These are phyloP conservation scores for Beris chalybata DNA, from an alignment of 2,888 invertebrate species.

Conservation along the genomic window DNA sequence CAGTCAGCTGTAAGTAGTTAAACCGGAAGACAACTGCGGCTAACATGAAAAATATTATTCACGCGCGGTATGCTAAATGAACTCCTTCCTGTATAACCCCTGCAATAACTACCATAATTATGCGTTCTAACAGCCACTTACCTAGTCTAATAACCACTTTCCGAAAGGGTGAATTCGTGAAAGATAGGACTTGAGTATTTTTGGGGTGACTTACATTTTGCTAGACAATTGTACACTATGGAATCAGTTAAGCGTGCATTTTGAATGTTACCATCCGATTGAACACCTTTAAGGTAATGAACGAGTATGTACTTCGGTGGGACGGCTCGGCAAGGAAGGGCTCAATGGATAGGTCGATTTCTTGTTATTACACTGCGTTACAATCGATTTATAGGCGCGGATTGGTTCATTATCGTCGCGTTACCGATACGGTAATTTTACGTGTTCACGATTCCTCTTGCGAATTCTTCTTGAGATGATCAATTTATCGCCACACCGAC, in stretches of 20 bases:
- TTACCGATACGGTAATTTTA: too few relatives aligned
- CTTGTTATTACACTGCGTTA: too few relatives aligned
- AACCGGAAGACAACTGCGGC: neutral
- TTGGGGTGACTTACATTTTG: slow-evolving; percentile 21
- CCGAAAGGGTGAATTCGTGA: slow-evolving; percentile 29
- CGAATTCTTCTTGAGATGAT: too few relatives aligned
- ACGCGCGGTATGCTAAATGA: slow-evolving; percentile 27
- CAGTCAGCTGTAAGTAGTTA: slow-evolving; percentile 5
- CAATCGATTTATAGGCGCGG: too few relatives aligned
- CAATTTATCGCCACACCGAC: too few relatives aligned
- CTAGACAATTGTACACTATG: slow-evolving; percentile 16
- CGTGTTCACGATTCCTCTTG: too few relatives aligned
- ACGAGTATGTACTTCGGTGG: too few relatives aligned
- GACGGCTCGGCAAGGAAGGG: too few relatives aligned
- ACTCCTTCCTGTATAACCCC: slow-evolving; percentile 27
- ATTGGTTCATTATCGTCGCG: too few relatives aligned
- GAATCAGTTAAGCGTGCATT: slow-evolving; percentile 29
- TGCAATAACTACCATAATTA: slow-evolving; percentile 16
- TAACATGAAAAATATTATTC: slow-evolving; percentile 26
- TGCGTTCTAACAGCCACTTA: slow-evolving; percentile 29
- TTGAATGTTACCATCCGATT: slow-evolving; percentile 12
- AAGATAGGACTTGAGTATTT: slow-evolving; percentile 6
- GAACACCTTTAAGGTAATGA: too few relatives aligned
- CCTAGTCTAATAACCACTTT: slow-evolving; percentile 25
- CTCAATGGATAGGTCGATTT: too few relatives aligned